Evolutionary conservation across 2,888 invertebrate genomes (phyloP).

Genomic region (Drepana falcataria): DNA sequence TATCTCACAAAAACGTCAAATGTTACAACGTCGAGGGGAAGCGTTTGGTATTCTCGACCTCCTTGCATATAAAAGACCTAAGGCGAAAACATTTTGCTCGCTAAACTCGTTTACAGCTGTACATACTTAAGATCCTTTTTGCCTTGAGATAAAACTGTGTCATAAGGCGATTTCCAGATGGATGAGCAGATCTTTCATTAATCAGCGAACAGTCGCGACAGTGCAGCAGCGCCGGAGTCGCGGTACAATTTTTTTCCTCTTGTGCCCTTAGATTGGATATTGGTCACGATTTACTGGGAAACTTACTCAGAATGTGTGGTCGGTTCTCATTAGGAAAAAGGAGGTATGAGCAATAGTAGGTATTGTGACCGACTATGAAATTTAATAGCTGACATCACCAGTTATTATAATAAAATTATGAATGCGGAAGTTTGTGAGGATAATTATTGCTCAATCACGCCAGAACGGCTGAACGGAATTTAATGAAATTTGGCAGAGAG

Average conservation of each 20-base stretch:
- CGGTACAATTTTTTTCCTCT: constrained; percentile 72
- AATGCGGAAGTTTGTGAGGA: too few relatives aligned
- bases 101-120: constrained; percentile 11
- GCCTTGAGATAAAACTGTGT: background rate
- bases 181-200: constrained; percentile 71
- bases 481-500: too few relatives aligned
- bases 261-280: constrained; percentile 75
- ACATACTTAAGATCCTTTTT: constrained; percentile 10
- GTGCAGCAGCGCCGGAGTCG: constrained; percentile 70
- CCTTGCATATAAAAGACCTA: constrained; percentile 18
- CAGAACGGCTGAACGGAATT: too few relatives aligned
- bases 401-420: too few relatives aligned
- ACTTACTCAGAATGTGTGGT: constrained; percentile 67
- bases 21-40: constrained; percentile 75
- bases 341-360: background rate
- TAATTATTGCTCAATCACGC: too few relatives aligned
- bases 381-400: too few relatives aligned
- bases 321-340: constrained; percentile 31
- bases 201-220: constrained; percentile 76
- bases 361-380: too few relatives aligned
- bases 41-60: constrained; percentile 69
- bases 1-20: constrained; percentile 76
- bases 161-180: constrained; percentile 52
- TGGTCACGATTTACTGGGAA: constrained; percentile 75
- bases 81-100: background rate